Conservation (phyloP, 2,888 invertebrate genomes). For the Idaea biselata region DNA sequence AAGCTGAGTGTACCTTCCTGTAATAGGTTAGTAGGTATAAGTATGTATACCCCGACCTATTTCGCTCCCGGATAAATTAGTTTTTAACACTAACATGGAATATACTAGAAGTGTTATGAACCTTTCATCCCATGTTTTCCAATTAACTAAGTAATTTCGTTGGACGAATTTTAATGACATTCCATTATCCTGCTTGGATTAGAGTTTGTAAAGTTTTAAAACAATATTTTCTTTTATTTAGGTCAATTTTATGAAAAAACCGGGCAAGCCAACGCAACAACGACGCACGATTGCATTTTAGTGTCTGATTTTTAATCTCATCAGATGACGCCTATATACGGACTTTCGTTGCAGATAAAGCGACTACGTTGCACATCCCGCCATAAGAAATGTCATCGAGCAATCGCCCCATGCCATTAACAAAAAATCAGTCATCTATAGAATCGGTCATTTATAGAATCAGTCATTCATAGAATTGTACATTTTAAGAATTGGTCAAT, state of each 20-base stretch:
- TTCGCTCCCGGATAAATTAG: constrained; percentile 48
- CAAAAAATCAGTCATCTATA: no score
- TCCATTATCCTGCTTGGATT: neutral
- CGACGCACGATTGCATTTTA: no score
- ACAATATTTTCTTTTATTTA: neutral
- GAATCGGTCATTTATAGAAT: no score
- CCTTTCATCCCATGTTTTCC: constrained; percentile 29
- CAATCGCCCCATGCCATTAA: no score
- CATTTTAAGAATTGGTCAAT: no score
- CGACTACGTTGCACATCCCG: no score
- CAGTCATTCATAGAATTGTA: no score
- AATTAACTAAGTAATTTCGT: constrained; percentile 28
- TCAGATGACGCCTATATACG: no score
- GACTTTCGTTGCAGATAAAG: no score
- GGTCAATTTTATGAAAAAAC: neutral
- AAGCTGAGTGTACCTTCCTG: neutral
- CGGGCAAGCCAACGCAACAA: no score
- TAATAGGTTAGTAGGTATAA: constrained; percentile 20
- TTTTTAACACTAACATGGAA: constrained; percentile 53
- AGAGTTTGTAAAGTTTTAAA: neutral
- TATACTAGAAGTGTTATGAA: constrained; percentile 40
- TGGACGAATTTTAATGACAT: constrained; percentile 12
- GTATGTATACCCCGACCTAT: constrained; percentile 37
- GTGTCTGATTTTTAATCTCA: neutral
- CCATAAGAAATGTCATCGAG: no score